Evolutionary conservation across 2,113 vertebrate genomes (phyloP).

Genomic region (Cnemophilus loriae): DNA sequence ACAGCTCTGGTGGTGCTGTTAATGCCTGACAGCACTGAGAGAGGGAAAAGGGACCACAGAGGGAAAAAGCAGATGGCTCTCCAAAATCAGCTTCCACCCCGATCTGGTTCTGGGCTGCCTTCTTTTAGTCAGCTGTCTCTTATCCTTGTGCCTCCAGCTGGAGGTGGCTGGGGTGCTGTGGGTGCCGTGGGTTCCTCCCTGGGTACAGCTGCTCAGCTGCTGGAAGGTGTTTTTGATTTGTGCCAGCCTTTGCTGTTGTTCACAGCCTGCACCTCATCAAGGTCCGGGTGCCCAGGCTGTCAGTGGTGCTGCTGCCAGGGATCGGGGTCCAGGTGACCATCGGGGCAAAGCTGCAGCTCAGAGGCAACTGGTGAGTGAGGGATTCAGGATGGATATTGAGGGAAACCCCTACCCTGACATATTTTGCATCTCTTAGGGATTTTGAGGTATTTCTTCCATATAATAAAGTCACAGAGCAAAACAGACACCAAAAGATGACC

Average conservation of each 20-base stretch:
- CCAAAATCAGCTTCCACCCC: background rate
- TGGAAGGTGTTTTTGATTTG: background rate
- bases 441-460: background rate
- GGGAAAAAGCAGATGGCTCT: background rate
- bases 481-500: background rate
- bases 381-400: rapidly evolving
- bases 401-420: rapidly evolving
- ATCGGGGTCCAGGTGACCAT: background rate
- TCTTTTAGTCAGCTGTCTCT: background rate
- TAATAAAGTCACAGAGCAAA: background rate
- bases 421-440: background rate
- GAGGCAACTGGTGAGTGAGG: conserved; percentile 8
- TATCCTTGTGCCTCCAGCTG: background rate
- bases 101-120: background rate
- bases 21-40: background rate
- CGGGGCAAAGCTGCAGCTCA: background rate
- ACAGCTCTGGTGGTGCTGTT: background rate
- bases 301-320: background rate
- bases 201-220: background rate
- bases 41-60: background rate
- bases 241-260: background rate
- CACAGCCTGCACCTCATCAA: conserved; percentile 21
- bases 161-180: background rate
- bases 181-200: rapidly evolving
- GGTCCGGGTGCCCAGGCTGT: background rate